A percentile compares a stretch with the other conserved stretches of the same genome.
Evolutionary conservation across 2,797 vertebrate species (phyloP).

Genomic region (Siniperca scherzeri): DNA sequence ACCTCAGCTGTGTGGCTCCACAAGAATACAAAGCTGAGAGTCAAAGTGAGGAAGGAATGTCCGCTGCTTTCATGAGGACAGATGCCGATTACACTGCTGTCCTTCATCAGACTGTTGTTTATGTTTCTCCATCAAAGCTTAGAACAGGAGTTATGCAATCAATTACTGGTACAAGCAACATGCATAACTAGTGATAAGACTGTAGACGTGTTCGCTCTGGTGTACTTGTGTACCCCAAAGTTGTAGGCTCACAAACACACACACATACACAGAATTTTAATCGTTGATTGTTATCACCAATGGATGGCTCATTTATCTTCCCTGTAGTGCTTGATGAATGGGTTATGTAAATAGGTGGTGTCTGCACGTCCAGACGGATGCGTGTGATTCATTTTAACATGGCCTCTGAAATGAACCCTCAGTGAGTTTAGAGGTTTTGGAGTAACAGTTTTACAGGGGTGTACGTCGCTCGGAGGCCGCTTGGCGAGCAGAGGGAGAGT

Average conservation of each 20-base stretch:
- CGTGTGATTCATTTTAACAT: constrained; percentile 15
- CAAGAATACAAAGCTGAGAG: not conserved
- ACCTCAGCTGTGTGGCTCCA: not conserved
- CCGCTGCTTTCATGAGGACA: constrained; percentile 33
- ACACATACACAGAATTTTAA: constrained; percentile 36
- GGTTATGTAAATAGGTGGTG: constrained; percentile 52
- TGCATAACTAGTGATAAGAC: constrained; percentile 26
- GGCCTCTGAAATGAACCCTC: not conserved
- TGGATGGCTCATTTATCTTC: constrained; percentile 48
- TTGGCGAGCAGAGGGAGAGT: too few species aligned
- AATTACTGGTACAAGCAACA: constrained; percentile 14
- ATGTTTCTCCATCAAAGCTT: constrained; percentile 48
- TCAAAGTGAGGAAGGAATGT: constrained; percentile 43
- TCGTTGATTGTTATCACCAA: constrained; percentile 59
- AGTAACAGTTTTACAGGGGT: not conserved
- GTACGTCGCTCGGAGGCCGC: too few species aligned
- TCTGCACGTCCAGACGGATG: constrained; percentile 2
- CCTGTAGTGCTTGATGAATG: constrained; percentile 65
- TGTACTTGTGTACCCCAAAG: constrained; percentile 6
- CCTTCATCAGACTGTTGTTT: constrained; percentile 46
- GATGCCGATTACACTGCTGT: constrained; percentile 21
- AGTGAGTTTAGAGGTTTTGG: not conserved
- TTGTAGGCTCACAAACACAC: constrained; percentile 2
- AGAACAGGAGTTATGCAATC: constrained; percentile 34
- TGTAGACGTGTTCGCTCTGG: not conserved